These are phyloP conservation scores for Tyto alba DNA, from an alignment of 2,113 vertebrate genomes.

Conservation along the genomic window DNA sequence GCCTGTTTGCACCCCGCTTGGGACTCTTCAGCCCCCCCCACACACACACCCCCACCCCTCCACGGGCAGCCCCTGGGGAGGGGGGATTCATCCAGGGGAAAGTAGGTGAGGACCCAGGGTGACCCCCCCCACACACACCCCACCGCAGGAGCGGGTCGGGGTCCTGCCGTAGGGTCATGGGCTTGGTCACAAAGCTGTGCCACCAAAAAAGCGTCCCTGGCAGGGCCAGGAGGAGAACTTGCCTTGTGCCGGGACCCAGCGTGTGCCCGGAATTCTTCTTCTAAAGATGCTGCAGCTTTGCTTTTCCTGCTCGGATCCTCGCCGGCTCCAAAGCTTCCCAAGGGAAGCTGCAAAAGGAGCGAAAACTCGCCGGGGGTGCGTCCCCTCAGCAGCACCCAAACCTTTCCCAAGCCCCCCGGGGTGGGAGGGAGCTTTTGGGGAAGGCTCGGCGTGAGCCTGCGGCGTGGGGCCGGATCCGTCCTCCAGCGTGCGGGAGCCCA, in stretches of 20 bases:
- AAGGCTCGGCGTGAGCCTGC: accelerated
- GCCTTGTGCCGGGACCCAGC: not conserved
- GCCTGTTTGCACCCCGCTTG: accelerated
- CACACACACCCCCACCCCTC: too few species aligned
- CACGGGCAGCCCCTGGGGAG: too few species aligned
- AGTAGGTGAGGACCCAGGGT: not conserved
- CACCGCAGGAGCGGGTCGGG: accelerated
- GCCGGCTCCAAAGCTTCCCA: not conserved
- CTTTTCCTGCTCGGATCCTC: accelerated
- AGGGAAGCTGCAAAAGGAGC: not conserved
- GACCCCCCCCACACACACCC: too few species aligned
- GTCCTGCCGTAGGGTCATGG: not conserved
- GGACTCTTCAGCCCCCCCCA: not conserved
- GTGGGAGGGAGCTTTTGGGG: too few species aligned
- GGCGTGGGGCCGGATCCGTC: accelerated
- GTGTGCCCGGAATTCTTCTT: too few species aligned
- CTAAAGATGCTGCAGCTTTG: not conserved
- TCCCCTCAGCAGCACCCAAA: not conserved
- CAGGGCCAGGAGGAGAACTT: not conserved
- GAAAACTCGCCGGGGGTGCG: accelerated
- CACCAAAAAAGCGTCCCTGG: not conserved
- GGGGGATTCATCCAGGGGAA: too few species aligned
- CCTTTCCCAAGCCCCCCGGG: accelerated
- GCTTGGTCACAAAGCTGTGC: not conserved
- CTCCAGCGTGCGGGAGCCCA: not conserved